phyloP scores from a whole-genome alignment of 2,888 invertebrate species.

The Athrips mouffetella region DNA sequence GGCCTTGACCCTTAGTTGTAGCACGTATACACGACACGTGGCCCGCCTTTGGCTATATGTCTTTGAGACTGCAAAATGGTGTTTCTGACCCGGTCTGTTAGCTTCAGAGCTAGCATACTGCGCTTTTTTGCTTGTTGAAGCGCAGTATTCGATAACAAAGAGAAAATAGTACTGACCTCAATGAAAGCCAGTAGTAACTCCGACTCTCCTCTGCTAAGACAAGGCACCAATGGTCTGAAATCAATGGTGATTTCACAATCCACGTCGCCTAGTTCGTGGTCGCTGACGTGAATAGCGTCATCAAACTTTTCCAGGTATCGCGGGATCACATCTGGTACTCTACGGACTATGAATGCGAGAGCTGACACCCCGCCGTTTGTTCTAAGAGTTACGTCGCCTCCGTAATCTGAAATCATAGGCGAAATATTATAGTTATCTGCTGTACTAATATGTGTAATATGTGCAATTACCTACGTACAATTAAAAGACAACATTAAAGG shows the following conservation, averaged over 20 bases:
- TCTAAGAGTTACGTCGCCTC: conserved; percentile 88
- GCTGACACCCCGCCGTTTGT: conserved; percentile 90
- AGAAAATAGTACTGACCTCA: conserved; percentile 60
- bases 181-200: conserved; percentile 84
- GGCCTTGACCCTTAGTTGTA: no score
- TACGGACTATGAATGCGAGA: conserved; percentile 88
- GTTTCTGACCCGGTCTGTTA: no score
- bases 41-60: no score
- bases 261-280: conserved; percentile 91
- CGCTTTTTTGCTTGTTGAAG: no score
- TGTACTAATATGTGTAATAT: no score
- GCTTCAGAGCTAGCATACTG: no score
- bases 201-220: conserved; percentile 81
- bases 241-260: conserved; percentile 86
- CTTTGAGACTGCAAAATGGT: no score
- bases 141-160: background rate
- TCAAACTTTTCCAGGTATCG: conserved; percentile 84
- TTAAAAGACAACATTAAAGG: background rate
- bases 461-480: no score
- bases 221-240: conserved; percentile 80
- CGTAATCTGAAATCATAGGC: conserved; percentile 83
- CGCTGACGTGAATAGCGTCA: conserved; percentile 86
- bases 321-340: conserved; percentile 89
- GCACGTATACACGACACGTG: no score
- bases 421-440: no score